Percentiles rank a stretch among this genome's conserved stretches.
These are phyloP conservation scores for Onchidella celtica DNA, from an alignment of 2,888 invertebrate genomes.

Conservation along the genomic window DNA sequence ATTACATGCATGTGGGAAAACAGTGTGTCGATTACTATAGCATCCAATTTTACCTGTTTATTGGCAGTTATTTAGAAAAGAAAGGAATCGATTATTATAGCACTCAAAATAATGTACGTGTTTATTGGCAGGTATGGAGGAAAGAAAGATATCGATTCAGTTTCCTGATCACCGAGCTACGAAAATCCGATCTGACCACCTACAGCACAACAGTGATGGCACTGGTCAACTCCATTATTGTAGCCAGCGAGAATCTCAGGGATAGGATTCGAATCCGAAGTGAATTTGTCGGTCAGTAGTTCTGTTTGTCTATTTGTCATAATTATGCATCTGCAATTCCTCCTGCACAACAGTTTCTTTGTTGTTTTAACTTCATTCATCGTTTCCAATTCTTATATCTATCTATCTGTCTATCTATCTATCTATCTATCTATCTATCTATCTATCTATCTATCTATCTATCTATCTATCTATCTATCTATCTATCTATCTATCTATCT, in stretches of 20 bases:
- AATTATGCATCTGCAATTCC: neutral
- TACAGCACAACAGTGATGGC: conserved; percentile 95
- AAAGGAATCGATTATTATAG: too few relatives aligned
- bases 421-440: too few relatives aligned
- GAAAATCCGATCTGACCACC: conserved; percentile 87
- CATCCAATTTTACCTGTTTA: too few relatives aligned
- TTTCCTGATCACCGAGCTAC: conserved; percentile 92
- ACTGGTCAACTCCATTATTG: conserved; percentile 96
- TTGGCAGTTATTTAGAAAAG: too few relatives aligned
- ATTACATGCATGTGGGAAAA: too few relatives aligned
- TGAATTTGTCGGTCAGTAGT: conserved; percentile 93
- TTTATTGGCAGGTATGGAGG: conserved; percentile 91
- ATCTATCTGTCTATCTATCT: too few relatives aligned
- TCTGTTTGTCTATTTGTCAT: neutral
- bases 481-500: too few relatives aligned
- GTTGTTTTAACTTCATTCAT: neutral
- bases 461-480: too few relatives aligned
- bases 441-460: too few relatives aligned
- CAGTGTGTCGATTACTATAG: too few relatives aligned
- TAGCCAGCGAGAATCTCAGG: conserved; percentile 92
- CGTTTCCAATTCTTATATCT: neutral
- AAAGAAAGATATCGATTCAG: conserved; percentile 93
- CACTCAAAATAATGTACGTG: too few relatives aligned
- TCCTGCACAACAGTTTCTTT: neutral
- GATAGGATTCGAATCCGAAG: conserved; percentile 94